phyloP scores from a whole-genome alignment of 2,888 invertebrate genomes.

The Ophion ellenae region DNA sequence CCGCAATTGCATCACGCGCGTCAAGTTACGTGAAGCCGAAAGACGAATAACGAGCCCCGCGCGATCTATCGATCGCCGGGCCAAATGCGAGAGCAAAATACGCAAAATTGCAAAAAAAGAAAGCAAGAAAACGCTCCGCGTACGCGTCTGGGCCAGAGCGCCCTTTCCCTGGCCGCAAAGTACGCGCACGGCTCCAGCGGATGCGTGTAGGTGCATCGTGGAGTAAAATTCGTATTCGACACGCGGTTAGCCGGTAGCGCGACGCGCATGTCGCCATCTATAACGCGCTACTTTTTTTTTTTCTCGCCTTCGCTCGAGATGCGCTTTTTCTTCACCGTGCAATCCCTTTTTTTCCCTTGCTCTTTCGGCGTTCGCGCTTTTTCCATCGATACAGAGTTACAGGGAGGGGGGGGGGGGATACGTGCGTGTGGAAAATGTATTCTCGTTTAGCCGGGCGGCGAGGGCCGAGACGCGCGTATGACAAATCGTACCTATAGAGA shows the following conservation, averaged over 20 bases:
- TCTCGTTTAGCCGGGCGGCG: constrained; percentile 49
- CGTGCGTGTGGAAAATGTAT: constrained; percentile 36
- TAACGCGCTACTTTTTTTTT: constrained; percentile 21
- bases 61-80: constrained; percentile 10
- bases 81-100: not conserved
- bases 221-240: constrained; percentile 26
- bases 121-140: constrained; percentile 16
- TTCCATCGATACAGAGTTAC: constrained; percentile 16
- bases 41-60: constrained; percentile 47
- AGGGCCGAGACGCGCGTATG: constrained; percentile 36
- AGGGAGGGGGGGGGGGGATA: too few relatives aligned
- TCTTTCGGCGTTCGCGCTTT: constrained; percentile 1
- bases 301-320: not conserved
- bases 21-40: constrained; percentile 50
- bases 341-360: not conserved
- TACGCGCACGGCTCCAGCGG: not conserved
- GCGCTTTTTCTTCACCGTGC: constrained; percentile 19
- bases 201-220: not conserved
- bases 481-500: constrained; percentile 6
- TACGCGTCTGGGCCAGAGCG: not conserved
- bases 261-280: constrained; percentile 50
- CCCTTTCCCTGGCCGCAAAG: not conserved
- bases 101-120: not conserved
- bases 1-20: constrained; percentile 60
- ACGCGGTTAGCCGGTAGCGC: constrained; percentile 51